Conservation (phyloP, 2,888 invertebrate genomes). For the Drosophila mayaguana region DNA sequence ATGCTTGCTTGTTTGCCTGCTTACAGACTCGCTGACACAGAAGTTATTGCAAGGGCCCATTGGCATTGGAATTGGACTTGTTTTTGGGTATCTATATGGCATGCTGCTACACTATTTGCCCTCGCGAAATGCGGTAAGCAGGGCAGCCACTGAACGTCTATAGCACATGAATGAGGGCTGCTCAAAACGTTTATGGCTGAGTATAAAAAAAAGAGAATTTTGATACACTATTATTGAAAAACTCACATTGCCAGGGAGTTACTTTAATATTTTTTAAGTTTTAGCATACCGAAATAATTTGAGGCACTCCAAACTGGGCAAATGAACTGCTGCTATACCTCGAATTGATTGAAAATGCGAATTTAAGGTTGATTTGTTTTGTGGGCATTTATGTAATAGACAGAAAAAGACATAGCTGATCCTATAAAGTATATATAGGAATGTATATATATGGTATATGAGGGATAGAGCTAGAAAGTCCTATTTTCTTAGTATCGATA, state of each 20-base stretch:
- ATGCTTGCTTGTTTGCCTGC: slow-evolving; percentile 27
- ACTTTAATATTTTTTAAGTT: too few relatives aligned
- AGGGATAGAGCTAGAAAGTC: neutral
- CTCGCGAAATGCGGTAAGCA: slow-evolving; percentile 84
- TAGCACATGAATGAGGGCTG: neutral
- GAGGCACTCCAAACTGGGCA: too few relatives aligned
- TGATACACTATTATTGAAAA: too few relatives aligned
- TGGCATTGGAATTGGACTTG: slow-evolving; percentile 87
- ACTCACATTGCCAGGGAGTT: too few relatives aligned
- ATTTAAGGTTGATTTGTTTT: neutral
- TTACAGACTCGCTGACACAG: slow-evolving; percentile 85
- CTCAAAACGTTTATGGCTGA: neutral
- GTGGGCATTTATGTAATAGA: too few relatives aligned
- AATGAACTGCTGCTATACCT: too few relatives aligned
- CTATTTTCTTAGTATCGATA: neutral
- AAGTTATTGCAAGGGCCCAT: slow-evolving; percentile 87
- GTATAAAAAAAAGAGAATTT: too few relatives aligned
- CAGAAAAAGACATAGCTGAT: too few relatives aligned
- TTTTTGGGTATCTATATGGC: slow-evolving; percentile 88
- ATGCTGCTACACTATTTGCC: slow-evolving; percentile 88
- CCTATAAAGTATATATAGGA: too few relatives aligned
- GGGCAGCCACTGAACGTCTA: slow-evolving; percentile 24
- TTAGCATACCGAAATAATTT: too few relatives aligned
- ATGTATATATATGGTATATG: too few relatives aligned
- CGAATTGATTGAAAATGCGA: too few relatives aligned